Percentiles rank a stretch among this genome's conserved stretches.
Evolutionary conservation across 2,888 invertebrate genomes (phyloP).

Genomic region (Orthosia gracilis): DNA sequence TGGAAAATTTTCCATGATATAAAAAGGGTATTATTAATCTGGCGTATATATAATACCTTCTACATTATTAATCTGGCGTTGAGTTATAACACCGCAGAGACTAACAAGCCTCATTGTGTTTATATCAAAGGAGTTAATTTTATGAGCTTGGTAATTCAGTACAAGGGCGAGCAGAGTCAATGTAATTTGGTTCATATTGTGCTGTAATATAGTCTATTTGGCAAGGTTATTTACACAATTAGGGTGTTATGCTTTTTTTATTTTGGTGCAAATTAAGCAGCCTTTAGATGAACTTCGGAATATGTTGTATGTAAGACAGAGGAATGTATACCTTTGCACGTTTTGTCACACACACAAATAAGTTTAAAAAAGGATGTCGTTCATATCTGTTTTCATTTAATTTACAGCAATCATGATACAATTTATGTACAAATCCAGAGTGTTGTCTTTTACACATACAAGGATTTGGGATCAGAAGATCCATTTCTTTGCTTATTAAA

Average conservation of each 20-base stretch:
- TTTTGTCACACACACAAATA: background rate
- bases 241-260: slow-evolving; percentile 25
- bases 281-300: background rate
- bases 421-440: background rate
- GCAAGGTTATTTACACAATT: slow-evolving; percentile 3
- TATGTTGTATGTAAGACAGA: background rate
- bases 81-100: slow-evolving; percentile 30
- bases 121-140: slow-evolving; percentile 67
- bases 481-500: background rate
- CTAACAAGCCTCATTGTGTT: slow-evolving; percentile 69
- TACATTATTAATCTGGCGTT: slow-evolving; percentile 27
- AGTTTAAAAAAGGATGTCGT: background rate
- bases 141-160: slow-evolving; percentile 47
- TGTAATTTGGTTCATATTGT: slow-evolving; percentile 41
- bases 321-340: background rate
- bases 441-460: background rate
- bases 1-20: slow-evolving; percentile 23
- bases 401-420: background rate
- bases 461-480: background rate
- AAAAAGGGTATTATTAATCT: slow-evolving; percentile 13
- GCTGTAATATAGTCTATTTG: slow-evolving; percentile 5
- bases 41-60: no score
- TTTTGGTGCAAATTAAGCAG: background rate
- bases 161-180: slow-evolving; percentile 22
- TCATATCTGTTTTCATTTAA: background rate